Evolutionary conservation across 2,113 vertebrate species (phyloP).

Genomic region (Lophius piscatorius): DNA sequence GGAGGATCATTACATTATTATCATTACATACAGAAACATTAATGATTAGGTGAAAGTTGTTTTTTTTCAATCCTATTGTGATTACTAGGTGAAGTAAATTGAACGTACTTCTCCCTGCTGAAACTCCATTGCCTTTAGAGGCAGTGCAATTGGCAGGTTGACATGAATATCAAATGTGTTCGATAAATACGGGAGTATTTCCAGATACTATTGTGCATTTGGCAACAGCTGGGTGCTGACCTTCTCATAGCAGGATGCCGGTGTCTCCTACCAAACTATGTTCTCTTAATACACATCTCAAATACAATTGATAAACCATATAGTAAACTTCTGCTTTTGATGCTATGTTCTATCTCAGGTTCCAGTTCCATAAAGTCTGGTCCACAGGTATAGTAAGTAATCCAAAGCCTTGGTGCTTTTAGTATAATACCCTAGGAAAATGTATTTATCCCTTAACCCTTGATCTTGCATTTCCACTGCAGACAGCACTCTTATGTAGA

Average conservation of each 20-base stretch:
- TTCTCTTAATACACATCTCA: conserved; percentile 5
- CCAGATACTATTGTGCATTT: conserved; percentile 7
- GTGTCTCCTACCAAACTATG: conserved; percentile 1
- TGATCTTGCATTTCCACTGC: too few species aligned
- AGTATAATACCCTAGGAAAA: too few species aligned
- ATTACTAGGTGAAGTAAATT: too few species aligned
- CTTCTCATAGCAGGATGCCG: neutral
- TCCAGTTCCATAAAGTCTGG: neutral
- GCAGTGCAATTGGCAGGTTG: neutral
- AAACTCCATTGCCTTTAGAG: neutral
- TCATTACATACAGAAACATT: too few species aligned
- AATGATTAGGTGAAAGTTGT: too few species aligned
- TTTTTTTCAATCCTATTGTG: too few species aligned
- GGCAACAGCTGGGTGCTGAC: neutral
- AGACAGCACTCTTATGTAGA: too few species aligned
- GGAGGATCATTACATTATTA: too few species aligned
- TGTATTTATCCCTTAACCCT: too few species aligned
- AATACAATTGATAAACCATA: neutral
- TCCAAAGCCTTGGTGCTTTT: too few species aligned
- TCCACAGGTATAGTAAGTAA: neutral
- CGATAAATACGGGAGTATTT: neutral
- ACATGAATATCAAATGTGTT: conserved; percentile 8
- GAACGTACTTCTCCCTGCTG: neutral
- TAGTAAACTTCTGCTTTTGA: neutral
- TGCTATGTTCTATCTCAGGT: neutral